A percentile compares a stretch with the other conserved stretches of the same genome.
These are phyloP conservation scores for Noturus placidus DNA, from an alignment of 2,113 vertebrate genomes.

Conservation along the genomic window DNA sequence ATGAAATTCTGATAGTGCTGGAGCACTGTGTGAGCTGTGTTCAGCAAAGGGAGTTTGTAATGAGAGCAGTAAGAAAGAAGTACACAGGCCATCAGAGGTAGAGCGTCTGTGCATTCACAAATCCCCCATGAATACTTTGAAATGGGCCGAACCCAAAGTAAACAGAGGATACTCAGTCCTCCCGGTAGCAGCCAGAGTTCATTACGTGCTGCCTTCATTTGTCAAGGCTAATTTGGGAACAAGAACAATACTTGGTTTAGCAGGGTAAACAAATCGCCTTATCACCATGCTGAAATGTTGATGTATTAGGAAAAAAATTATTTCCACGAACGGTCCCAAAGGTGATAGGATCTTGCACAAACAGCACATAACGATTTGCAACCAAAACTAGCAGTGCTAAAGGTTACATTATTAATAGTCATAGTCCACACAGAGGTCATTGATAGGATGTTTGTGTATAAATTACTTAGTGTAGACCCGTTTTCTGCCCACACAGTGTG, in stretches of 20 bases:
- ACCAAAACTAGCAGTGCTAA: constrained; percentile 27
- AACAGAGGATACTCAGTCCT: constrained; percentile 41
- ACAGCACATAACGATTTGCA: constrained; percentile 32
- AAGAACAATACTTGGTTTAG: constrained; percentile 45
- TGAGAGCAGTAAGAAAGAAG: neutral
- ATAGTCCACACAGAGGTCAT: constrained; percentile 17
- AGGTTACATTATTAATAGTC: constrained; percentile 41
- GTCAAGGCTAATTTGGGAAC: constrained; percentile 47
- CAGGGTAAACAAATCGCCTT: constrained; percentile 41
- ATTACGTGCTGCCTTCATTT: constrained; percentile 40
- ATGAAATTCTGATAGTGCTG: neutral
- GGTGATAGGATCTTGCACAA: constrained; percentile 51
- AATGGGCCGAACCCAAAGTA: constrained; percentile 45
- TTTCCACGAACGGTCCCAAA: constrained; percentile 33
- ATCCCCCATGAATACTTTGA: constrained; percentile 26
- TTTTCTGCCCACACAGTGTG: constrained; percentile 36
- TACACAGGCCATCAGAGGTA: constrained; percentile 18
- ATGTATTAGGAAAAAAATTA: constrained; percentile 30
- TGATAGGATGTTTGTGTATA: constrained; percentile 42
- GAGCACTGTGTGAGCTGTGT: neutral
- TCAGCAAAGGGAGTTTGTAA: neutral
- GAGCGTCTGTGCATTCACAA: constrained; percentile 25
- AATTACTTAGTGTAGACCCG: constrained; percentile 28
- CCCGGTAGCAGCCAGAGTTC: constrained; percentile 53
- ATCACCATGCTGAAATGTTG: constrained; percentile 40